Conservation (phyloP, 2,797 vertebrate genomes). For the Melanotaenia nigrans region DNA sequence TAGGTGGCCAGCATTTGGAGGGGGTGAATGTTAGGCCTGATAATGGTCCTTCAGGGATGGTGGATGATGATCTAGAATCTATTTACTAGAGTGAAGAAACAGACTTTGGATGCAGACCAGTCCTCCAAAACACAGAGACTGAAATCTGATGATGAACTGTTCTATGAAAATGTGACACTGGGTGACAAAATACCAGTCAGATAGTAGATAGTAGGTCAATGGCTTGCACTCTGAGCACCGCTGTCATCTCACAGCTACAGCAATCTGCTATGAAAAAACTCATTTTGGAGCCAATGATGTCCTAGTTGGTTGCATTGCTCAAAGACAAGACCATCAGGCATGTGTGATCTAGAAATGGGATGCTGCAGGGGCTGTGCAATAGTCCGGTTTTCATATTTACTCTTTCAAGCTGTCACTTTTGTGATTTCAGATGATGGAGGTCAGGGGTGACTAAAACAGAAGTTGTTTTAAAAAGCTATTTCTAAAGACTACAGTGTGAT, state of each 20-base stretch:
- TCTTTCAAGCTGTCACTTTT: too few species aligned
- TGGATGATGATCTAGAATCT: background rate
- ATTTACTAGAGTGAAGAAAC: background rate
- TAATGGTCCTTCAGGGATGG: too few species aligned
- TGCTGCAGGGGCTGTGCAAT: too few species aligned
- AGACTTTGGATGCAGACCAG: background rate
- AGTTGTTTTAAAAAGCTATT: too few species aligned
- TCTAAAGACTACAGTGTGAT: too few species aligned
- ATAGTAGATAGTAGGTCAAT: constrained; percentile 12
- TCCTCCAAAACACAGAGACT: constrained; percentile 2
- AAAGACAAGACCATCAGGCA: constrained; percentile 9
- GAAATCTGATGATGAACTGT: constrained; percentile 5
- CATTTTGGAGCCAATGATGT: background rate
- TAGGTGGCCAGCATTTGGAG: constrained; percentile 17
- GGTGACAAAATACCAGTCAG: background rate
- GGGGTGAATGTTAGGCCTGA: too few species aligned
- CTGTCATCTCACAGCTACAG: constrained; percentile 1
- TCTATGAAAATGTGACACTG: constrained; percentile 11
- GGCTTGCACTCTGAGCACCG: constrained; percentile 10
- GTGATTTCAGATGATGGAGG: too few species aligned
- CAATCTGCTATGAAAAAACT: background rate
- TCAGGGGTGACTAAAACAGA: too few species aligned
- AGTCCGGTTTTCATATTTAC: too few species aligned
- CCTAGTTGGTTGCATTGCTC: constrained; percentile 24
- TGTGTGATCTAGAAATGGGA: constrained; percentile 26